Evolutionary conservation across 1,140 invertebrate species (phyloP).

Genomic region (Drosophila bifasciata): DNA sequence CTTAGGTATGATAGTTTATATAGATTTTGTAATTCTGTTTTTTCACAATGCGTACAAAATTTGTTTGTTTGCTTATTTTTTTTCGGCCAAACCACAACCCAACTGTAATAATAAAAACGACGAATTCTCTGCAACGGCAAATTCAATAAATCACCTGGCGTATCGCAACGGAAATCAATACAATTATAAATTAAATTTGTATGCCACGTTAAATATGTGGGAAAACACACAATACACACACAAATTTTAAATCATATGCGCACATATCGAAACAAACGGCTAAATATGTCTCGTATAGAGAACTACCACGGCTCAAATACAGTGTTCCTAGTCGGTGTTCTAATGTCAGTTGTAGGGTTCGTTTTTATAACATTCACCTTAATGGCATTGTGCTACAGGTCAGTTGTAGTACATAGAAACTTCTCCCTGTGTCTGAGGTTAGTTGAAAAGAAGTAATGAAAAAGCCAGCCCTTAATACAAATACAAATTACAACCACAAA

Average conservation of each 20-base stretch:
- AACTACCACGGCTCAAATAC: conserved; percentile 97
- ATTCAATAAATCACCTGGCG: conserved; percentile 35
- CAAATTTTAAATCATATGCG: conserved; percentile 17
- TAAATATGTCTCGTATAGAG: conserved; percentile 86
- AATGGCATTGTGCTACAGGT: conserved; percentile 99
- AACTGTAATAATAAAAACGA: conserved; percentile 67
- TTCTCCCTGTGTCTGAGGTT: conserved; percentile 98
- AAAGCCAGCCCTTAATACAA: conserved; percentile 86
- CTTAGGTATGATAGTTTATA: conserved; percentile 1
- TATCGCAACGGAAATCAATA: conserved; percentile 37
- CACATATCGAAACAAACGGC: conserved; percentile 62
- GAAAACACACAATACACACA: conserved; percentile 26
- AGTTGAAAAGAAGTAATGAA: conserved; percentile 87
- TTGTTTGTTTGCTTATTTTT: conserved; percentile 65
- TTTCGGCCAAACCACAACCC: conserved; percentile 66
- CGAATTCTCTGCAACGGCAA: conserved; percentile 46
- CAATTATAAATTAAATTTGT: conserved; percentile 11
- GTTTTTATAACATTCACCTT: conserved; percentile 99
- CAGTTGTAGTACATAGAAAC: conserved; percentile 98
- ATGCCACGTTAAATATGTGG: conserved; percentile 14
- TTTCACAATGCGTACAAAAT: conserved; percentile 68
- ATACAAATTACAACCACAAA: conserved; percentile 85
- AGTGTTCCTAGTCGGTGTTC: conserved; percentile 97
- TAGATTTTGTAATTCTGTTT: conserved; percentile 24
- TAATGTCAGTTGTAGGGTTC: conserved; percentile 99